Base-by-base conservation (phyloP, 2,797 vertebrate genomes). In the Ataeniobius toweri region DNA sequence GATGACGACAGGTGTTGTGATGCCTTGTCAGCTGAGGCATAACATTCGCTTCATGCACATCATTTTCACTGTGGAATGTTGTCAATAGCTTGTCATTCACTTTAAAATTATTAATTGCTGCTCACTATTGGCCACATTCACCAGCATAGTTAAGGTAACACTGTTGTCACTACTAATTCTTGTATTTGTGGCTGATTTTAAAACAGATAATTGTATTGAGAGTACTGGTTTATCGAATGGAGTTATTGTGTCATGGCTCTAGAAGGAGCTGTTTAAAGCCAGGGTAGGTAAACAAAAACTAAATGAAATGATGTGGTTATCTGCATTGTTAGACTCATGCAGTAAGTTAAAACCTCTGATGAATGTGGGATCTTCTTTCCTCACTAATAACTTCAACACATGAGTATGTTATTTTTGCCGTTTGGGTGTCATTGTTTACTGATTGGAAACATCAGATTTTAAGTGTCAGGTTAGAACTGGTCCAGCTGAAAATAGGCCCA, bases 21-120 rank as follows among this genome's bases (percentile, higher is more conserved):
- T 84, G 76, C 75, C 78, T 81, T 83, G 73, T 86, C 68, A 36
- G 78, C 41, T 70, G 39, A 24, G 69, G 58, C 41, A 79, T 65
- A 75, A 76, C 74, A 51, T 78, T 80, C 0, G 79, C 65, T 39
- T 58, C 53, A 71, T 28, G 31, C 65, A 28, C 67, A 51, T 79
- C 26, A 12, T n/a, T 50, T 24, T 20, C 72, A 26, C 46, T 26
- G 75, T 77, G 3, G 74, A 53, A 72, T 69, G 48, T 77, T n/a
- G 53, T 41, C 7, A 22, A 58, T 56, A 53, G 41, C 18, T 67
- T 53, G 46, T n/a, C 76, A 72, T 48, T 53, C 28, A 63, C 16
- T 78, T 51, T 20, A 48, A 50, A 28, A 39, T 36, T 65, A 20
- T 36, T 65, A 31, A 3, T 18, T 39, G 61, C 7, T 63, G 18